A percentile compares a stretch with the other conserved stretches of the same genome.
Evolutionary conservation across 2,888 invertebrate genomes (phyloP).

Genomic region (Pardosa pseudoannulata): DNA sequence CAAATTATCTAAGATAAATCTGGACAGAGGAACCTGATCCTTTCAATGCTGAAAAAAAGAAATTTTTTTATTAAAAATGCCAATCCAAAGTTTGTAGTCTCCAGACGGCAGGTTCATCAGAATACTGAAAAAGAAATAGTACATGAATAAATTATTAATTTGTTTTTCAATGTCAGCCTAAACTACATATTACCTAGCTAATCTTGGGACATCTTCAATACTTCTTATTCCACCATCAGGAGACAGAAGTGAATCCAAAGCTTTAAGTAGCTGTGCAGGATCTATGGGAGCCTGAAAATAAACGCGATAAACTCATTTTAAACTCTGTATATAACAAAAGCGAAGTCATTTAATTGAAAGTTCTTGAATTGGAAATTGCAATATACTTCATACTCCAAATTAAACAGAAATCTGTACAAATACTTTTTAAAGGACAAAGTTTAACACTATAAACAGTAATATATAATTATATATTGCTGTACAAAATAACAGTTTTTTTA

Average conservation of each 20-base stretch:
- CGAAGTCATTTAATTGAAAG: too few species aligned
- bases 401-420: too few species aligned
- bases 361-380: too few species aligned
- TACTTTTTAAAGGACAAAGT: too few species aligned
- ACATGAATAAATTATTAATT: constrained; percentile 20
- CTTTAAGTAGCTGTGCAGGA: constrained; percentile 90
- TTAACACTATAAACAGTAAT: too few species aligned
- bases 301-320: too few species aligned
- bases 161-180: neutral
- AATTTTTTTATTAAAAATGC: neutral
- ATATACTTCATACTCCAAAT: too few species aligned
- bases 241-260: constrained; percentile 88
- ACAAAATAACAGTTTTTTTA: too few species aligned
- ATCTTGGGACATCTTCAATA: constrained; percentile 89
- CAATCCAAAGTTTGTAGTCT: neutral
- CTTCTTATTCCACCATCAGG: constrained; percentile 92
- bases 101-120: constrained; percentile 41
- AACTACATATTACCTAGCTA: constrained; percentile 82
- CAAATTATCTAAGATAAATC: too few species aligned
- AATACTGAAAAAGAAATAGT: constrained; percentile 65
- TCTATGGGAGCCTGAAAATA: constrained; percentile 90
- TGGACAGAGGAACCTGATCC: neutral
- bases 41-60: neutral
- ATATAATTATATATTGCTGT: too few species aligned
- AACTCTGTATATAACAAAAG: too few species aligned